Evolutionary conservation across 2,113 vertebrate species (phyloP).

Genomic region (Nothobranchius kuhntae): DNA sequence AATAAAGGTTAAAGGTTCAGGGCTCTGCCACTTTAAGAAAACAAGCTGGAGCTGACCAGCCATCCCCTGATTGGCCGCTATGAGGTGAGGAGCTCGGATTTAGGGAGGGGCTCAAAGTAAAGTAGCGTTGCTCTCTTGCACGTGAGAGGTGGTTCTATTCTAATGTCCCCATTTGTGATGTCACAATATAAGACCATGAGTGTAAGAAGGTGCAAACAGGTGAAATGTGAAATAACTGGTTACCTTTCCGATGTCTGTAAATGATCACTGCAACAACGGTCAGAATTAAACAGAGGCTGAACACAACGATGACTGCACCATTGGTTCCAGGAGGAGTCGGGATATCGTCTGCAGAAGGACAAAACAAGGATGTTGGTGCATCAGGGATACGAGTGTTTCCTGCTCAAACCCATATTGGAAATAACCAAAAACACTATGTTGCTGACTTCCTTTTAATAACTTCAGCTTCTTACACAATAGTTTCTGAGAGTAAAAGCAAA

Average conservation of each 20-base stretch:
- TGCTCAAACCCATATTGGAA: conserved; percentile 38
- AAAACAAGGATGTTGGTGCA: not conserved
- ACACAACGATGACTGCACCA: not conserved
- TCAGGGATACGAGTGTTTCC: not conserved
- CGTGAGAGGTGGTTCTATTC: too few relatives aligned
- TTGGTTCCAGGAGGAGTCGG: not conserved
- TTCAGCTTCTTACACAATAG: not conserved
- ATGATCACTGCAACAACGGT: not conserved
- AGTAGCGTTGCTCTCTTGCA: too few relatives aligned
- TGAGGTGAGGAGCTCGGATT: too few relatives aligned
- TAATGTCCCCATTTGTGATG: too few relatives aligned
- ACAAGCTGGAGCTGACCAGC: too few relatives aligned
- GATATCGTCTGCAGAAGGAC: conserved; percentile 54
- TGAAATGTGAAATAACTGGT: not conserved
- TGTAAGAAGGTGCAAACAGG: too few relatives aligned
- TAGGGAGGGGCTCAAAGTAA: too few relatives aligned
- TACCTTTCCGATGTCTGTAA: conserved; percentile 48
- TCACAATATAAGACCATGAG: not conserved
- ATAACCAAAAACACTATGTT: conserved; percentile 40
- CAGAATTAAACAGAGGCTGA: conserved; percentile 11
- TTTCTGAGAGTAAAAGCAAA: too few relatives aligned
- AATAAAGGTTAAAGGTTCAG: too few relatives aligned
- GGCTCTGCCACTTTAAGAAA: too few relatives aligned
- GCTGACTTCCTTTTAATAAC: conserved; percentile 33
- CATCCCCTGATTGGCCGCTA: too few relatives aligned